Conservation (phyloP, 2,113 vertebrate genomes). For the Amazona vittata region DNA sequence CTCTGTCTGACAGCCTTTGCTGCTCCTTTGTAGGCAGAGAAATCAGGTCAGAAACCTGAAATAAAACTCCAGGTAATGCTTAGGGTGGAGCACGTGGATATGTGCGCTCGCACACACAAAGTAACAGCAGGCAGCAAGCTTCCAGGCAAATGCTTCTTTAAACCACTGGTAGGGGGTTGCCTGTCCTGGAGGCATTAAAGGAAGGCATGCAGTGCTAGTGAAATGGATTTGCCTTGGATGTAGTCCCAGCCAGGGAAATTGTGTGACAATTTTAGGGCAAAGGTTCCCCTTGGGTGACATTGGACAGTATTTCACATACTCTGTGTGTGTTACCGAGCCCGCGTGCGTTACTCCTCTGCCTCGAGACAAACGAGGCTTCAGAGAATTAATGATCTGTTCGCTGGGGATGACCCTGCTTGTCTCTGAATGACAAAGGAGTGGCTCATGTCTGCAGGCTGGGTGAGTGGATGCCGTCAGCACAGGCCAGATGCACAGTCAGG, state of each 20-base stretch:
- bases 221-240: conserved; percentile 62
- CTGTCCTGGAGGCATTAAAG: conserved; percentile 38
- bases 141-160: neutral
- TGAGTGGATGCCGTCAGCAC: neutral
- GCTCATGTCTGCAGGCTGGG: neutral
- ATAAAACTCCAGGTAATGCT: neutral
- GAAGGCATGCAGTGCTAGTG: conserved; percentile 48
- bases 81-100: neutral
- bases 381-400: neutral
- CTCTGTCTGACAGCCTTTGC: neutral
- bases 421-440: neutral
- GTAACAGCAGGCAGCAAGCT: neutral
- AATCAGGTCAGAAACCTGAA: neutral
- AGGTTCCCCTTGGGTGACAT: conserved; percentile 64
- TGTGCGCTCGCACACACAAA: fast-evolving
- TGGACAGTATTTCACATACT: conserved; percentile 31
- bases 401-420: conserved; percentile 22
- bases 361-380: neutral
- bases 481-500: neutral
- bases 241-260: conserved; percentile 52
- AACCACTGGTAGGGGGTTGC: neutral
- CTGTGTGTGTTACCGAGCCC: neutral
- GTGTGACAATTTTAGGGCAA: conserved; percentile 63
- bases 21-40: neutral
- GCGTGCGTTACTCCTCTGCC: neutral